Evolutionary conservation across 2,113 vertebrate genomes (phyloP), one percentile per base, ranked within the genome.

Genomic region (Tupaia tana): DNA sequence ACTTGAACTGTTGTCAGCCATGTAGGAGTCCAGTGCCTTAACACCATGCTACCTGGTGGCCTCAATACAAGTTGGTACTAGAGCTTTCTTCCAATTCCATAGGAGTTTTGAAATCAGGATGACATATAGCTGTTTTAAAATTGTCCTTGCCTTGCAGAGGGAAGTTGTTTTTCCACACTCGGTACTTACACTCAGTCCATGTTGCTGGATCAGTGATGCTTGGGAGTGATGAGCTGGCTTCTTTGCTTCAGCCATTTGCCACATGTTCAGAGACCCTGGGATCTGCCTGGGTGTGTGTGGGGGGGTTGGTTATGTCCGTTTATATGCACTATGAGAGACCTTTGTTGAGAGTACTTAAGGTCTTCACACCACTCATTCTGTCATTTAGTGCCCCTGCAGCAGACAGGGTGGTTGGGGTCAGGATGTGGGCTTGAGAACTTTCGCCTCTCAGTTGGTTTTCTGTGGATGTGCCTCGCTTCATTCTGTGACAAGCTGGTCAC

Each of bases 351-450:
- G 59, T 6, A 52, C 3, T 1, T n/a, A 31, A 86, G 66, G 58
- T 18, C 70, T n/a, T 31, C 7, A 52, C 25, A 7, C 43, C 20
- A 24, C 43, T 58, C 56, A 1, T 78, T 43, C 90, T 82, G 29
- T 24, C 52, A 19, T 2, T 20, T 24, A 61, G 16, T 29, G 7
- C 25, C 61, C 34, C 56, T 24, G 3, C 25, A 11, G 25, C 15
- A 59, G 79, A 61, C 8, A 29, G 9, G 61, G 13, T 20, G n/a
- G 31, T n/a, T 0, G 0, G 11, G 22, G 16, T 70, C 9, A 6
- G 71, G 71, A 74, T 54, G 16, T 67, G 52, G 59, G 8, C n/a
- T 77, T 59, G 12, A 31, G 58, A 73, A 29, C 25, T 2, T 14
- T 52, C 25, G 2, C 24, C 29, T 22, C 43, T 73, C 9, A 9